Evolutionary conservation across 2,113 vertebrate genomes (phyloP), one percentile per base, ranked within the genome.

Genomic region (Cinclus cinclus): DNA sequence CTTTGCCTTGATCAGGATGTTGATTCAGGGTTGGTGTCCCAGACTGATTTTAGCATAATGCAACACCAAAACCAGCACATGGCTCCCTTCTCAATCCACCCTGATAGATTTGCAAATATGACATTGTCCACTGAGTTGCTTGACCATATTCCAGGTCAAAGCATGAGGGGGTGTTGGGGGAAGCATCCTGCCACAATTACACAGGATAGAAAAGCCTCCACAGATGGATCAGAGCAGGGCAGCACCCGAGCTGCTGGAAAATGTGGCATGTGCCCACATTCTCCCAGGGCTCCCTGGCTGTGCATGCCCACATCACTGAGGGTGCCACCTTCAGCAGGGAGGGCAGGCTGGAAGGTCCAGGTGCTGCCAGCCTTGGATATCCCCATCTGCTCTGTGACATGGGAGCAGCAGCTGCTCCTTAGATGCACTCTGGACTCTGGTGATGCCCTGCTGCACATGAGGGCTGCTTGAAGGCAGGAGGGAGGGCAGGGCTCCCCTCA

Each of bases 341-440:
- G 41, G 49, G 28, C 7, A 28, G 20, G 25, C 11, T 68, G 64
- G 52, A n/a, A 25, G 30, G 31, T 20, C 5, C 1, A 6, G 27
- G 10, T 10, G 14, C 63, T 58, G 63, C 62, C 53, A 62, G 63
- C 15, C 28, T 53, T 63, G 63, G 10, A 2, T 37, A 20, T 37
- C 44, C 28, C 39, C n/a, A 35, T 68, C 63, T 80, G 63, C 9
- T 24, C 2, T 17, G 77, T 30, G 58, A 42, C 5, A 2, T 1
- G 19, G 0, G 7, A 62, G 50, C 83, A 68, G 80, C 41, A 56
- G 71, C 62, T 49, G 39, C 63, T 41, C 3, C 68, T 73, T 0
- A 0, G 55, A 11, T 0, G 1, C 47, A 23, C 0, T 0, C 44
- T 0, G 2, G 49, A n/a, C 6, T 4, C 1, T 3, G 21, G 35